Percentiles rank a stretch among this genome's conserved stretches.
phyloP scores from a whole-genome alignment of 2,797 vertebrate species.

The Amniataba percoides region DNA sequence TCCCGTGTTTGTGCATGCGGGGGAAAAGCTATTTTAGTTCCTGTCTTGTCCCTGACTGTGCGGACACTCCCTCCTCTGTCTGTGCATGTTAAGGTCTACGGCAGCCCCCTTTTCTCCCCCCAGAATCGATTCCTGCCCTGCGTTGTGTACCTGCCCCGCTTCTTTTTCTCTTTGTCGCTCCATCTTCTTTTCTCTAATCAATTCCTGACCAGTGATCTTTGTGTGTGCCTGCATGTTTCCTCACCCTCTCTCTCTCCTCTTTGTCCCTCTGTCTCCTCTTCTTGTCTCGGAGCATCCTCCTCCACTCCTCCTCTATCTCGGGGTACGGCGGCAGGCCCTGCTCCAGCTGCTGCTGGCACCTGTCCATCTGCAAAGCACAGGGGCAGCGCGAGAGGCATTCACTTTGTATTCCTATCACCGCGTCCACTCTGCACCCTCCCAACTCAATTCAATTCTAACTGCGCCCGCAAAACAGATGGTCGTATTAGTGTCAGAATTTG shows the following conservation, averaged over 20 bases:
- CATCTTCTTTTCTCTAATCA: slow-evolving; percentile 45
- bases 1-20: slow-evolving; percentile 30
- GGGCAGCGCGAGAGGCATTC: slow-evolving; percentile 44
- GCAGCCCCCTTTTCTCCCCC: slow-evolving; percentile 21
- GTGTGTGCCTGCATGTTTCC: slow-evolving; percentile 36
- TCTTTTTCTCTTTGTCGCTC: slow-evolving; percentile 36
- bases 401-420: slow-evolving; percentile 68
- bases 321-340: slow-evolving; percentile 88
- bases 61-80: slow-evolving; percentile 6
- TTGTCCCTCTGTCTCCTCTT: slow-evolving; percentile 79
- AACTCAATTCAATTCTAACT: slow-evolving; percentile 49
- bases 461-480: slow-evolving; percentile 63
- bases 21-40: slow-evolving; percentile 26
- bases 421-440: slow-evolving; percentile 32
- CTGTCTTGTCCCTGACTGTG: background rate
- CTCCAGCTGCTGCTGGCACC: slow-evolving; percentile 84
- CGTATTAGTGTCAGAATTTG: slow-evolving; percentile 60
- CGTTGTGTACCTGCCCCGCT: slow-evolving; percentile 13
- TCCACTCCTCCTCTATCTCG: slow-evolving; percentile 87
- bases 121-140: slow-evolving; percentile 31
- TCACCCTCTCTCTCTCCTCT: slow-evolving; percentile 86
- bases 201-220: slow-evolving; percentile 47
- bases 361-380: slow-evolving; percentile 81
- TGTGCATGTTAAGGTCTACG: slow-evolving; percentile 16
- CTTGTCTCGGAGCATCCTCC: slow-evolving; percentile 83